Conservation (phyloP, 2,113 vertebrate genomes). For the Ploceus nigricollis region DNA sequence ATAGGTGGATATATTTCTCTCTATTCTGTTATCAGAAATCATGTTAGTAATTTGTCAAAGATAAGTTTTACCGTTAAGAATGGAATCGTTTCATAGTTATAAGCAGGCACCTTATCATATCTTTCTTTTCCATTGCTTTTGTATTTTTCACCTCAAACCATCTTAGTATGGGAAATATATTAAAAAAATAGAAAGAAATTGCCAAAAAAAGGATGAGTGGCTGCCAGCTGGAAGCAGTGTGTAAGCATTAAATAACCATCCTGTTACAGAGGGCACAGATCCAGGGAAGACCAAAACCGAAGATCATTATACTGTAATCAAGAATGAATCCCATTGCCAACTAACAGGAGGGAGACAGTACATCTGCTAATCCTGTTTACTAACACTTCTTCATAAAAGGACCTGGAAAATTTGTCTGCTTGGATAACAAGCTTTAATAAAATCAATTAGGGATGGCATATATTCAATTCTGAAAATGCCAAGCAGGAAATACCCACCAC, state of each 20-base stretch:
- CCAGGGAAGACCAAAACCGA: constrained; percentile 23
- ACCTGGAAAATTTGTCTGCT: not conserved
- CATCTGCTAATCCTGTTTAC: constrained; percentile 18
- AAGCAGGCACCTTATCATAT: not conserved
- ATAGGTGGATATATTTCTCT: not conserved
- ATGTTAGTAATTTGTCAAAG: not conserved
- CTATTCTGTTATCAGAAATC: not conserved
- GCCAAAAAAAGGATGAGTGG: not conserved
- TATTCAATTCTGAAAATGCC: not conserved
- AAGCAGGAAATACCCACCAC: not conserved
- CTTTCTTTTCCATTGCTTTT: not conserved
- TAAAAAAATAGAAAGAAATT: not conserved
- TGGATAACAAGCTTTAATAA: not conserved
- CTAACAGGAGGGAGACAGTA: not conserved
- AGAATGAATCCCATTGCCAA: not conserved
- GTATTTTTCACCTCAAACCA: not conserved
- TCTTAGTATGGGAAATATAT: not conserved
- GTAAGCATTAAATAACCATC: constrained; percentile 11
- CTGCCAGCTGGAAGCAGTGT: constrained; percentile 6
- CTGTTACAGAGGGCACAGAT: not conserved
- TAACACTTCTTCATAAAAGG: not conserved
- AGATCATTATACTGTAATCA: not conserved
- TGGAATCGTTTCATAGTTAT: not conserved
- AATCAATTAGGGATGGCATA: not conserved
- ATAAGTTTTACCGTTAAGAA: not conserved